phyloP scores from a whole-genome alignment of 2,113 vertebrate species.

The Clarias magur region DNA sequence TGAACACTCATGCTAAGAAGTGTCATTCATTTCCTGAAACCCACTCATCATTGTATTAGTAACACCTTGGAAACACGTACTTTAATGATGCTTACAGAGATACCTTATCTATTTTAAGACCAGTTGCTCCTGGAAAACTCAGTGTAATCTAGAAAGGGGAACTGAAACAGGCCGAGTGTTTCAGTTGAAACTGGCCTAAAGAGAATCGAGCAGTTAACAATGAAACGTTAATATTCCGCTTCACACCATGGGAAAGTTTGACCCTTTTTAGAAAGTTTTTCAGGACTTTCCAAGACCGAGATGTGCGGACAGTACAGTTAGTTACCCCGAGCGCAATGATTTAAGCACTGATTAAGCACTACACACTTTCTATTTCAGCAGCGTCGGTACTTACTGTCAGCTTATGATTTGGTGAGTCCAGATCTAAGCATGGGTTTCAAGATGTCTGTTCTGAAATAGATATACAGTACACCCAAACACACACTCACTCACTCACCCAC shows the following conservation, averaged over 20 bases:
- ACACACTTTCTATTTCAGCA: background rate
- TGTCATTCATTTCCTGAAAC: background rate
- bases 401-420: background rate
- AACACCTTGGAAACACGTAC: background rate
- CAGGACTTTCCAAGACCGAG: background rate
- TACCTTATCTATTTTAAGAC: background rate
- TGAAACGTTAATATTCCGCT: background rate
- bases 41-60: background rate
- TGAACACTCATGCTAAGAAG: background rate
- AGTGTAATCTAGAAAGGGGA: conserved; percentile 1
- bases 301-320: background rate
- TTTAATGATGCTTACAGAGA: background rate
- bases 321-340: background rate
- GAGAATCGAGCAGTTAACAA: conserved; percentile 10
- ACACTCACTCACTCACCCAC: background rate
- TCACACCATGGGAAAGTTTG: conserved; percentile 20
- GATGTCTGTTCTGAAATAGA: too few relatives aligned
- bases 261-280: background rate
- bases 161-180: conserved; percentile 5
- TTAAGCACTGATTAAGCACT: background rate
- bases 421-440: background rate
- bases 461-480: background rate
- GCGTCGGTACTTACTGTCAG: background rate
- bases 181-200: conserved; percentile 22
- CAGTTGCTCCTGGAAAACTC: background rate